Conservation (phyloP, 2,797 vertebrate species). For the Melanotaenia nigrans region DNA sequence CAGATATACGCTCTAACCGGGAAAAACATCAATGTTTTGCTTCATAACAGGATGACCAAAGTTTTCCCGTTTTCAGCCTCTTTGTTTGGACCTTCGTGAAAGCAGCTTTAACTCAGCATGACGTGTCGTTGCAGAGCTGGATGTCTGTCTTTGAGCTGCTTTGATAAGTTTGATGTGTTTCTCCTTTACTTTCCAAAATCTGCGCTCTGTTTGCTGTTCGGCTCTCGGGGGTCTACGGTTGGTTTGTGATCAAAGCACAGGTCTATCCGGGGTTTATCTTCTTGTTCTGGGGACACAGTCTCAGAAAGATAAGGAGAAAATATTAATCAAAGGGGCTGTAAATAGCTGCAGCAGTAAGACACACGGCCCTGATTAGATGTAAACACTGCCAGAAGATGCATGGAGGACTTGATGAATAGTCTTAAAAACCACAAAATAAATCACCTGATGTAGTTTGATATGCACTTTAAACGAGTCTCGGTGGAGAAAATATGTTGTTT, state of each 20-base stretch:
- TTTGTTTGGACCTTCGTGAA: too few species aligned
- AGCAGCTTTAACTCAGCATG: neutral
- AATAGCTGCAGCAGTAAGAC: neutral
- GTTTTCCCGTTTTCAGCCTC: too few species aligned
- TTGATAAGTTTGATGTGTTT: neutral
- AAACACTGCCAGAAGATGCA: neutral
- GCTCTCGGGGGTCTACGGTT: neutral
- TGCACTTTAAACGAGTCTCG: constrained; percentile 7
- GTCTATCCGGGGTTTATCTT: neutral
- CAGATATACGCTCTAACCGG: neutral
- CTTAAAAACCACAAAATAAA: neutral
- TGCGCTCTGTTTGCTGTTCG: neutral
- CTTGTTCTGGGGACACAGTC: neutral
- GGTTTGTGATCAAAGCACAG: neutral
- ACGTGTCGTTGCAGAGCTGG: neutral
- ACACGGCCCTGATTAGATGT: neutral
- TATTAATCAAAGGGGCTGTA: neutral
- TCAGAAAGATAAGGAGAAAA: too few species aligned
- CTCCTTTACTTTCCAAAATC: neutral
- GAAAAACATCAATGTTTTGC: too few species aligned
- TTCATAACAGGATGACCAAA: too few species aligned
- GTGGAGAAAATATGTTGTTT: neutral
- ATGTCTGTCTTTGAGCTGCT: neutral
- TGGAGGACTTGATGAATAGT: constrained; percentile 1
- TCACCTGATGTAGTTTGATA: neutral